phyloP scores from a whole-genome alignment of 2,113 vertebrate species.

The Aix galericulata region DNA sequence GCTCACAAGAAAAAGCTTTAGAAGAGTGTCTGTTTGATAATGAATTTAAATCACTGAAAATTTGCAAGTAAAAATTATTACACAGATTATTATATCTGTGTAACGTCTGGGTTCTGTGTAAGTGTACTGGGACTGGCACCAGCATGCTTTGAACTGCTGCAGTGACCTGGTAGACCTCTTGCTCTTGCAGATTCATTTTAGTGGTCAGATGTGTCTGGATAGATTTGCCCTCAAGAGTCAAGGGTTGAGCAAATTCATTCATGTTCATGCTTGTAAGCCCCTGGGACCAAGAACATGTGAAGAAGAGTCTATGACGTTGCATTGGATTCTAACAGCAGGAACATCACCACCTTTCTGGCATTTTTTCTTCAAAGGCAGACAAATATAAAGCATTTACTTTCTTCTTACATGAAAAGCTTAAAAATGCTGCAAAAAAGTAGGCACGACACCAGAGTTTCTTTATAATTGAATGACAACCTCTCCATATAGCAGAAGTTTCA shows the following conservation, averaged over 20 bases:
- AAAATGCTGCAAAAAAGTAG: not conserved
- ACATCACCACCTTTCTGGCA: not conserved
- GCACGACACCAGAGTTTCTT: not conserved
- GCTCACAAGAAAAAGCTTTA: slow-evolving; percentile 36
- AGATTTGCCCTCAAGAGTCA: not conserved
- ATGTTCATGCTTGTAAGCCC: slow-evolving; percentile 8
- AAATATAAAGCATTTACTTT: slow-evolving; percentile 9
- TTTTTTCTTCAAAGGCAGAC: slow-evolving; percentile 10
- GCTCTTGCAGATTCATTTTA: slow-evolving; percentile 19
- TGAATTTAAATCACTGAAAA: slow-evolving; percentile 35
- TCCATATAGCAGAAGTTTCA: not conserved
- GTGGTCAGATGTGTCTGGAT: not conserved
- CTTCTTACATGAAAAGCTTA: not conserved
- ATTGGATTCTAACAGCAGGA: slow-evolving; percentile 31
- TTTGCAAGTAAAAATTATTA: slow-evolving; percentile 20
- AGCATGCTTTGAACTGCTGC: not conserved
- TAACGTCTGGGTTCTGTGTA: slow-evolving; percentile 3
- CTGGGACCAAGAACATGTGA: not conserved
- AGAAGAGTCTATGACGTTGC: not conserved
- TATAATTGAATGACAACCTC: not conserved
- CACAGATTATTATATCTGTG: not conserved
- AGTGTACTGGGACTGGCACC: not conserved
- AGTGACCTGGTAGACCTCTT: slow-evolving; percentile 40
- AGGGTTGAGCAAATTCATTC: slow-evolving; percentile 37
- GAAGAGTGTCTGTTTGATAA: not conserved